Evolutionary conservation across 2,113 vertebrate genomes (phyloP).

Genomic region (Callopanchax toddi): DNA sequence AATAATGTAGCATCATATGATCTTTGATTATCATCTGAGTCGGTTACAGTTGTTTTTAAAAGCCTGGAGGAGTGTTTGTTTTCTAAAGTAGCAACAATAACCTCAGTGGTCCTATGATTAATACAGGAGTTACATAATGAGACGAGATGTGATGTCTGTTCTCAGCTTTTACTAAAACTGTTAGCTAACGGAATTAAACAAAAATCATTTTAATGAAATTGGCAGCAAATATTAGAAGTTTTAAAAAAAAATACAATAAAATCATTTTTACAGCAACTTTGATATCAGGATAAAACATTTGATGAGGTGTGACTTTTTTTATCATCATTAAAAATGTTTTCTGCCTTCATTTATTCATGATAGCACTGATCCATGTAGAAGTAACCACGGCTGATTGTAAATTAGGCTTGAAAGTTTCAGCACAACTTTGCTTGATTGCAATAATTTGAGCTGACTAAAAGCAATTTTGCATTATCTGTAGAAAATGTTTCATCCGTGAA

Average conservation of each 20-base stretch:
- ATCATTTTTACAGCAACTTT: no score
- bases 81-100: slow-evolving; percentile 3
- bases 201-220: not conserved
- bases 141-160: slow-evolving; percentile 20
- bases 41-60: slow-evolving; percentile 23
- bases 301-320: no score
- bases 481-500: not conserved
- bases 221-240: no score
- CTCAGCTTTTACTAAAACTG: slow-evolving; percentile 8
- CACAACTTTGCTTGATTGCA: not conserved
- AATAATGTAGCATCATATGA: no score
- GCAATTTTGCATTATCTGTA: not conserved
- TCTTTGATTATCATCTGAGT: no score
- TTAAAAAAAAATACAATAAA: no score
- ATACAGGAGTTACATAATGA: slow-evolving; percentile 24
- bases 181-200: not conserved
- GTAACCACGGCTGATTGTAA: not conserved
- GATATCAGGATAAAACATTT: no score
- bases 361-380: not conserved
- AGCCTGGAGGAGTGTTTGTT: not conserved
- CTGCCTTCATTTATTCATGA: not conserved
- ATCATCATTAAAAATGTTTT: not conserved
- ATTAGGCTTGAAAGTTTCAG: not conserved
- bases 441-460: not conserved
- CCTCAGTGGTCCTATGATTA: slow-evolving; percentile 29